Evolutionary conservation across 2,888 invertebrate species (phyloP), one percentile per base, ranked within the genome.

Genomic region (Nomada goodeniana): DNA sequence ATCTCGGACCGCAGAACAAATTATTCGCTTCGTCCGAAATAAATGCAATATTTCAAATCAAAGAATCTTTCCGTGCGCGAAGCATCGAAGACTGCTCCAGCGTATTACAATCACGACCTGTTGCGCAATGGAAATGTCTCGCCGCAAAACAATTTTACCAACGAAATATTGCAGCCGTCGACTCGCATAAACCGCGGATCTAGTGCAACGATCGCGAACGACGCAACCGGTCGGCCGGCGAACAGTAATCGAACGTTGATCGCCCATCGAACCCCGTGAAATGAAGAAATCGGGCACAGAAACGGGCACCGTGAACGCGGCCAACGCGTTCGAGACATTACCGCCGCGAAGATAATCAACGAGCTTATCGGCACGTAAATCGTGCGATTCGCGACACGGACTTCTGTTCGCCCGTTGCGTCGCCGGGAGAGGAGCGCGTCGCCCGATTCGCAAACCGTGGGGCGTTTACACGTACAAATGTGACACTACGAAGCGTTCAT

Each of bases 401-500:
- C 77, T 82, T 79, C 76, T 77, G 76, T 84, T 75, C 69, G 80
- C 71, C 76, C 80, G 75, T 74, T 71, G 69, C 70, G 73, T 69
- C 59, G 44, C 80, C 29, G 67, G 75, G 59, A 55, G 68, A 52
- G 68, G 36, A 52, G 60, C 44, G 63, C 42, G 55, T 63, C 70
- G 78, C 71, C 70, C 61, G 70, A 60, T 42, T 73, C 76, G 55
- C 53, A 65, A 65, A 73, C 79, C 60, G 69, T 68, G 53, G 76
- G 82, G 82, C 88, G 82, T 88, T 88, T 88, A 83, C 86, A 74
- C 88, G 86, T 85, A 82, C 87, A 83, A 90, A 89, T 86, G 88
- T 87, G 87, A 86, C 88, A 86, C 83, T 85, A 88, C 88, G 88
- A 89, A 89, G 89, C 90, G 91, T 92, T 92, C 92, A 92, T 93